A percentile compares a stretch with the other conserved stretches of the same genome.
phyloP scores from a whole-genome alignment of 2,888 invertebrate genomes.

The Caenorhabditis drosophilae region DNA sequence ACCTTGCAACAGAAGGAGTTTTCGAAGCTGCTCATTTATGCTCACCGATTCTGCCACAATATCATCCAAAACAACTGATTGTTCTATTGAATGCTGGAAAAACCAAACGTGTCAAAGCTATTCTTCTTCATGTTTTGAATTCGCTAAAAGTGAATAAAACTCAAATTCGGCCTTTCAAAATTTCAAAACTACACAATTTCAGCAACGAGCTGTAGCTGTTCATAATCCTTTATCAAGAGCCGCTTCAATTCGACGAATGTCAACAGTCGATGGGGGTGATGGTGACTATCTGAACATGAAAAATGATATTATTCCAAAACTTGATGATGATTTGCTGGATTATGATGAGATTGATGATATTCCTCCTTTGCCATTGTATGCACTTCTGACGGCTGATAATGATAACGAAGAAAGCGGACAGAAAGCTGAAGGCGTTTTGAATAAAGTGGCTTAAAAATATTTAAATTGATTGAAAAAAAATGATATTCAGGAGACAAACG shows the following conservation, averaged over 20 bases:
- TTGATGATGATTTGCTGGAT: constrained; percentile 65
- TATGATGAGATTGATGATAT: constrained; percentile 97
- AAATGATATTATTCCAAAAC: constrained; percentile 8
- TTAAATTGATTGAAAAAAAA: not conserved
- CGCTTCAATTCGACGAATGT: constrained; percentile 49
- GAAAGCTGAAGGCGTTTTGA: constrained; percentile 27
- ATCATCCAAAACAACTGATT: constrained; percentile 98
- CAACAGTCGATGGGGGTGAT: constrained; percentile 40
- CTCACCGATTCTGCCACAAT: constrained; percentile 95
- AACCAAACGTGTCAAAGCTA: constrained; percentile 96
- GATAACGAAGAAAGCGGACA: constrained; percentile 57
- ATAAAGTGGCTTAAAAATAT: constrained; percentile 6
- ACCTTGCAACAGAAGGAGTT: constrained; percentile 71
- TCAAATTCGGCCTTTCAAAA: too few species aligned
- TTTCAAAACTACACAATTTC: too few species aligned
- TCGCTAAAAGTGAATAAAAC: too few species aligned
- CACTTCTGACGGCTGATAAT: constrained; percentile 86
- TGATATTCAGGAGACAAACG: constrained; percentile 10
- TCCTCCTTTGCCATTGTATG: constrained; percentile 94
- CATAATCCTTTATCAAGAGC: constrained; percentile 52
- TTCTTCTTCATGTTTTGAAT: constrained; percentile 91
- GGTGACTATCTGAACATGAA: constrained; percentile 3
- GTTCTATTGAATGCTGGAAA: constrained; percentile 96
- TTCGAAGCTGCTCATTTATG: constrained; percentile 97
- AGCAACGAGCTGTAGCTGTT: constrained; percentile 27